A percentile compares a stretch with the other conserved stretches of the same genome.
Conservation (phyloP, 2,888 invertebrate species). For the Lasioglossum vierecki region DNA sequence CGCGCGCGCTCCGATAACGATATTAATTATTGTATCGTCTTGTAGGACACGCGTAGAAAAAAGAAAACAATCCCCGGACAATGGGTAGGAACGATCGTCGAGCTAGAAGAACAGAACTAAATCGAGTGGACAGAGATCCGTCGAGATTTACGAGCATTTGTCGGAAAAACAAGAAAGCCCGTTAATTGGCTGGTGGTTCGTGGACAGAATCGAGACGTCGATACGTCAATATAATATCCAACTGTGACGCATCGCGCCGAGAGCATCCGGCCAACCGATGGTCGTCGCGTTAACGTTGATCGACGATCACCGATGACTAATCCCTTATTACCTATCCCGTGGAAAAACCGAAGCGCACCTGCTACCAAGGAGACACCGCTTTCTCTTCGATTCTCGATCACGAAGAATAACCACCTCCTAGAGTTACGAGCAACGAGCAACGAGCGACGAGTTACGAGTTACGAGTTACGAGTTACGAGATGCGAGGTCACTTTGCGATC, state of each 20-base stretch:
- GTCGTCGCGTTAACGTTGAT: constrained; percentile 72
- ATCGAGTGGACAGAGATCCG: constrained; percentile 56
- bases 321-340: constrained; percentile 74
- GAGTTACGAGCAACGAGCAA: not conserved
- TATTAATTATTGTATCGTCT: constrained; percentile 53
- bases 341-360: constrained; percentile 72
- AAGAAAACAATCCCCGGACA: constrained; percentile 21
- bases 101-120: constrained; percentile 50
- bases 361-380: constrained; percentile 48
- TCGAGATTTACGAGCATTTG: constrained; percentile 75
- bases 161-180: constrained; percentile 72
- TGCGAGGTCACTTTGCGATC: constrained; percentile 51
- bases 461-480: constrained; percentile 13
- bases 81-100: constrained; percentile 23
- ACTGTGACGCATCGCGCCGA: constrained; percentile 64
- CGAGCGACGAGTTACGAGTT: not conserved
- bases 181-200: constrained; percentile 75
- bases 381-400: constrained; percentile 15
- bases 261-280: constrained; percentile 52
- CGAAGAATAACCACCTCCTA: constrained; percentile 33
- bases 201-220: constrained; percentile 73
- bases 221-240: constrained; percentile 77
- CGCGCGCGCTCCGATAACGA: constrained; percentile 23
- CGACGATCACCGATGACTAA: constrained; percentile 79
- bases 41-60: constrained; percentile 23